These are phyloP conservation scores for Chelonus formosanus DNA, from an alignment of 2,888 invertebrate genomes.

Conservation along the genomic window DNA sequence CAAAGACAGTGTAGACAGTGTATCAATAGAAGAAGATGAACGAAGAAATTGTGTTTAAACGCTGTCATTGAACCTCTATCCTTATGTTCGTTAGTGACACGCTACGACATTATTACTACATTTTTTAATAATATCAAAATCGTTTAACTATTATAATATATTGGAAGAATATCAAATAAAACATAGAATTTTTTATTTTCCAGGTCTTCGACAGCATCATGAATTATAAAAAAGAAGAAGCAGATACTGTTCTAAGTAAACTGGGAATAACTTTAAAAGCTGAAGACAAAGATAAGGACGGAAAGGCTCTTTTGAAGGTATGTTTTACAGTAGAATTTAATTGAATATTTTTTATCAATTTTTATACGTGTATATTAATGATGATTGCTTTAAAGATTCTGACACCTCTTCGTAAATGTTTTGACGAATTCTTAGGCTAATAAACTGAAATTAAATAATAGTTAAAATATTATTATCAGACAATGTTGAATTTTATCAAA, in stretches of 20 bases:
- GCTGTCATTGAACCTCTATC: constrained; percentile 83
- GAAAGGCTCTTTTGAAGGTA: constrained; percentile 93
- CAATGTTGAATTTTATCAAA: no score
- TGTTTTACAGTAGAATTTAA: constrained; percentile 18
- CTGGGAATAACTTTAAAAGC: constrained; percentile 90
- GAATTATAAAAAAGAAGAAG: constrained; percentile 96
- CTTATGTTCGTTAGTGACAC: constrained; percentile 77
- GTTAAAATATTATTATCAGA: no score
- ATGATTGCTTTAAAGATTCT: constrained; percentile 59
- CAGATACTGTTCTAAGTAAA: constrained; percentile 86
- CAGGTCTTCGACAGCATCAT: constrained; percentile 82
- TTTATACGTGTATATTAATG: constrained; percentile 35
- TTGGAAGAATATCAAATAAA: constrained; percentile 3
- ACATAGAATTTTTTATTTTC: constrained; percentile 34
- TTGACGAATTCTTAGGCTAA: constrained; percentile 47
- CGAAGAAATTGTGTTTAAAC: constrained; percentile 68
- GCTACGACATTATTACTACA: constrained; percentile 71
- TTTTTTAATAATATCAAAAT: constrained; percentile 14
- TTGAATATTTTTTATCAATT: neutral
- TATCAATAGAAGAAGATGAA: constrained; percentile 73
- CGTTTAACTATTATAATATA: neutral
- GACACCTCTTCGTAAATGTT: constrained; percentile 62
- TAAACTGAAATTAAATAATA: no score
- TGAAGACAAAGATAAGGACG: constrained; percentile 96
- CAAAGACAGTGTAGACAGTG: constrained; percentile 71